A percentile compares a stretch with the other conserved stretches of the same genome.
phyloP scores from a whole-genome alignment of 2,797 vertebrate species.

The Mormyrops attenuatus region DNA sequence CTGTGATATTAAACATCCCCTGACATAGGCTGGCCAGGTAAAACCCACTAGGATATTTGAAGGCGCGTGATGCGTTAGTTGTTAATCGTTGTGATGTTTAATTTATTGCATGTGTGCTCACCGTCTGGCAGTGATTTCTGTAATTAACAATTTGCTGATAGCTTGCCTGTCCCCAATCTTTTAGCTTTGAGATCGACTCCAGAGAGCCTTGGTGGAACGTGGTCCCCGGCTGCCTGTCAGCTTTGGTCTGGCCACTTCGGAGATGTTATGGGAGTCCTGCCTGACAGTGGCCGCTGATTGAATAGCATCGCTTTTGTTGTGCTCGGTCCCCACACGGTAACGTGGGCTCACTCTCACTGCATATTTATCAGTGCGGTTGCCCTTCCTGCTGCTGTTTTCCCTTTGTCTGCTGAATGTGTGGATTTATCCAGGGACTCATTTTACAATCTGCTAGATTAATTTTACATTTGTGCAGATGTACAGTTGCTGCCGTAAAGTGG shows the following conservation, averaged over 20 bases:
- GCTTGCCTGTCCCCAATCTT: conserved; percentile 18
- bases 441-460: not conserved
- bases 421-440: not conserved
- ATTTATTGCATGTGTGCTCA: conserved; percentile 44
- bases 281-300: not conserved
- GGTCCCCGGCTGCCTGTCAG: not conserved
- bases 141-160: conserved; percentile 42
- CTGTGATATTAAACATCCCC: not conserved
- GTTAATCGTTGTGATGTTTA: conserved; percentile 39
- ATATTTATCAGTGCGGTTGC: not conserved
- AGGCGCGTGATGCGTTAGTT: conserved; percentile 38
- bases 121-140: conserved; percentile 38
- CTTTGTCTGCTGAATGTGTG: not conserved
- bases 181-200: conserved; percentile 29
- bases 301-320: not conserved
- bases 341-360: not conserved
- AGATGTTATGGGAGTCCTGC: not conserved
- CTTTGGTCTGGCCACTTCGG: not conserved
- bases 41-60: not conserved
- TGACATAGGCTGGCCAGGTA: not conserved
- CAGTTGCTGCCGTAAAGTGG: not conserved
- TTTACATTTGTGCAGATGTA: not conserved
- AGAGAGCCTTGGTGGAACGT: not conserved
- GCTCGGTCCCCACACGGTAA: not conserved
- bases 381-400: not conserved